phyloP scores from a whole-genome alignment of 2,797 vertebrate genomes.

The Otus scops region DNA sequence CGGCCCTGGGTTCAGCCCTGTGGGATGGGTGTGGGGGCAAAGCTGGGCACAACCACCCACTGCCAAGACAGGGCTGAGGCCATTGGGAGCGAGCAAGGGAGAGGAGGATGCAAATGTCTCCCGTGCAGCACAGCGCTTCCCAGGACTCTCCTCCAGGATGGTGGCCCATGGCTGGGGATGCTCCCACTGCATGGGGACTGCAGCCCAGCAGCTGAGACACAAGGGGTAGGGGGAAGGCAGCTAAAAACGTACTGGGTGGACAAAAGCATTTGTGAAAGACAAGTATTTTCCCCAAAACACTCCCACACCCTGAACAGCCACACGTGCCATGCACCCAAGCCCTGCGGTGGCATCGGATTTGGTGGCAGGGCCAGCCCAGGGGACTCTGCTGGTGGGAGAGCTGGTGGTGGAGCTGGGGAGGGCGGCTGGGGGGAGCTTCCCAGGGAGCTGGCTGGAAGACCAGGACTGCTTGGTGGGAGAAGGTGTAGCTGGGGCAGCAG shows the following conservation, averaged over 20 bases:
- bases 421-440: neutral
- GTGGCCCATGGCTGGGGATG: neutral
- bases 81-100: neutral
- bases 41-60: neutral
- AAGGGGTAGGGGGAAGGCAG: neutral
- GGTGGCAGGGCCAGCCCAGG: neutral
- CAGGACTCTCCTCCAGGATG: neutral
- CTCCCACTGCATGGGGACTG: neutral
- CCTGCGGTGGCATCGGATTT: neutral
- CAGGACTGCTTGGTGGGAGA: neutral
- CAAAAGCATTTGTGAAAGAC: neutral
- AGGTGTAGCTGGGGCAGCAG: rapidly evolving
- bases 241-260: neutral
- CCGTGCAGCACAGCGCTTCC: neutral
- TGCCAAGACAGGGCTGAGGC: neutral
- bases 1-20: rapidly evolving
- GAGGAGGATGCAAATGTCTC: neutral
- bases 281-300: neutral
- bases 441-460: constrained; percentile 7
- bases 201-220: neutral
- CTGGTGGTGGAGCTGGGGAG: neutral
- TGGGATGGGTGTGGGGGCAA: rapidly evolving
- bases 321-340: neutral
- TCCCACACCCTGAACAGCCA: neutral
- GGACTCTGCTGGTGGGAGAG: neutral